Conservation (phyloP, 64 coral and sea anemone species). For the Pocillopora damicornis region DNA sequence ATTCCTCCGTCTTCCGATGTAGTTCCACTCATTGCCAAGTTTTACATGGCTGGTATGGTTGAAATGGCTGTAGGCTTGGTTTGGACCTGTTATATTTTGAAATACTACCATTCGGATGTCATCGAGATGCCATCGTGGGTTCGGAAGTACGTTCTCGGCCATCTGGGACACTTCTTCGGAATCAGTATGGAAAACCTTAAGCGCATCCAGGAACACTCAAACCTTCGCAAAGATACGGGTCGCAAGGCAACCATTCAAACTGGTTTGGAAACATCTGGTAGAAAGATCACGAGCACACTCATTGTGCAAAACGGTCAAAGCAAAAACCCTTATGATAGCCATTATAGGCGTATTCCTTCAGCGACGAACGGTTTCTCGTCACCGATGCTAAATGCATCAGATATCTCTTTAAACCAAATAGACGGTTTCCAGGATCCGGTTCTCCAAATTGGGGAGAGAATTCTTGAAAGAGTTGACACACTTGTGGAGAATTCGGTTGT, state of each 20-base stretch:
- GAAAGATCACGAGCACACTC: slow-evolving; percentile 13
- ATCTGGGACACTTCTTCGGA: slow-evolving; percentile 80
- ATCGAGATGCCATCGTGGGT: slow-evolving; percentile 92
- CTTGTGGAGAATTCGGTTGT: slow-evolving; percentile 86
- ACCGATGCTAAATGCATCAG: slow-evolving; percentile 2
- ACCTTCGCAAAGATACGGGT: slow-evolving; percentile 19
- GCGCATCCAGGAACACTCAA: slow-evolving; percentile 69
- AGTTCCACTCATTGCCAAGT: slow-evolving; percentile 86
- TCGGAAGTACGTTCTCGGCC: slow-evolving; percentile 76
- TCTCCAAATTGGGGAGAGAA: slow-evolving; percentile 63
- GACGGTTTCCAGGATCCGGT: slow-evolving; percentile 35
- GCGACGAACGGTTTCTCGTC: background rate
- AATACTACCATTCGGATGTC: slow-evolving; percentile 90
- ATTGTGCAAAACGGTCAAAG: slow-evolving; percentile 2
- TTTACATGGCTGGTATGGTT: slow-evolving; percentile 97
- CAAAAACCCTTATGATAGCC: slow-evolving; percentile 30
- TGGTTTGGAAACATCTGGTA: background rate
- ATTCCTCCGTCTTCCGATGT: slow-evolving; percentile 94
- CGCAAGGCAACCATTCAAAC: slow-evolving; percentile 17
- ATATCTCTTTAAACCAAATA: slow-evolving; percentile 20
- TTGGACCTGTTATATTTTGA: slow-evolving; percentile 94
- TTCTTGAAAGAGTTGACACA: slow-evolving; percentile 65
- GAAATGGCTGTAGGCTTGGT: slow-evolving; percentile 91
- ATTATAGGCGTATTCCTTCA: slow-evolving; percentile 3
- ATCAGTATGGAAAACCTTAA: slow-evolving; percentile 90